Evolutionary conservation across 2,113 vertebrate species (phyloP).

Genomic region (Rhipidura dahli): DNA sequence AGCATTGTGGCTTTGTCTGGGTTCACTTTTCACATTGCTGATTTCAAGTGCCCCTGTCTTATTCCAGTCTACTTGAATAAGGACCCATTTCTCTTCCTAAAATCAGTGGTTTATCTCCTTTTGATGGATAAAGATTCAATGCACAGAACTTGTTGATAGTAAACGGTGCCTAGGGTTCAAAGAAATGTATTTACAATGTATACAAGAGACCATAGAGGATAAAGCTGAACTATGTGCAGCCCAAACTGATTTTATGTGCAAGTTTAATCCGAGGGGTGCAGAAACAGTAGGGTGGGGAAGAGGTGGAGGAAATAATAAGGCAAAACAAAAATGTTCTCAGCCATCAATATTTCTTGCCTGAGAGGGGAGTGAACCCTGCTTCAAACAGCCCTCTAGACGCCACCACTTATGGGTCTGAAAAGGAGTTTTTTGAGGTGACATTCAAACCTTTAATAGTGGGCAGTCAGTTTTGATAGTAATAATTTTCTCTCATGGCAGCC

Average conservation of each 20-base stretch:
- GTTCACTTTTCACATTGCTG: conserved; percentile 25
- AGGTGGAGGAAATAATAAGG: not conserved
- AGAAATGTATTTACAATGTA: conserved; percentile 53
- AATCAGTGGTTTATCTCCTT: conserved; percentile 45
- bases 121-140: conserved; percentile 16
- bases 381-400: conserved; percentile 56
- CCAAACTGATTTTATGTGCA: conserved; percentile 47
- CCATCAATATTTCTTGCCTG: conserved; percentile 17
- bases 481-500: conserved; percentile 63
- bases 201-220: conserved; percentile 45
- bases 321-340: conserved; percentile 49
- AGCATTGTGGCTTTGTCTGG: not conserved
- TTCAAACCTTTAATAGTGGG: conserved; percentile 75
- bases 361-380: conserved; percentile 18
- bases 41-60: conserved; percentile 11
- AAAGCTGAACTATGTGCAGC: conserved; percentile 59
- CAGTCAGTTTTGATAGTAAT: conserved; percentile 69
- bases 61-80: conserved; percentile 8
- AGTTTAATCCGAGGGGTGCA: conserved; percentile 61
- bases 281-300: not conserved
- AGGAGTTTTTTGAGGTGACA: conserved; percentile 75
- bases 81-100: not conserved
- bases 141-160: not conserved
- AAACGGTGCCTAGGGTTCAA: conserved; percentile 46
- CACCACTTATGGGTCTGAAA: conserved; percentile 60